Evolutionary conservation across 2,797 vertebrate species (phyloP).

Genomic region (Alosa sapidissima): DNA sequence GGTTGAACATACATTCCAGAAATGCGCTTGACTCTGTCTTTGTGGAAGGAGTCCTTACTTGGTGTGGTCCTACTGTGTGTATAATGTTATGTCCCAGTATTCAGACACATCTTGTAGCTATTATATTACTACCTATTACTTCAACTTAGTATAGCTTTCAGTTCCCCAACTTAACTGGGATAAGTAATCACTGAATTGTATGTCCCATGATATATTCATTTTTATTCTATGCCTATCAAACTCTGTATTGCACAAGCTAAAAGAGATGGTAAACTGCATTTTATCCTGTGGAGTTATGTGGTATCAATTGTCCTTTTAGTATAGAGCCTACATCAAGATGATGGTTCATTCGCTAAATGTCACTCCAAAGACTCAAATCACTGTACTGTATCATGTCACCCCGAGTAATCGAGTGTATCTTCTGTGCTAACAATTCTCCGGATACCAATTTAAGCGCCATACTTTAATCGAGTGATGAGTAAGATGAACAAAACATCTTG

Average conservation of each 20-base stretch:
- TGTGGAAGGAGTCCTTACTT: not conserved
- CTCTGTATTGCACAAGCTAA: constrained; percentile 22
- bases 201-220: constrained; percentile 10
- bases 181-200: not conserved
- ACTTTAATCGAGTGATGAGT: not conserved
- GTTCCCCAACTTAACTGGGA: constrained; percentile 19
- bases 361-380: constrained; percentile 7
- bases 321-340: not conserved
- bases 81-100: not conserved
- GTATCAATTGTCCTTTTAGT: constrained; percentile 18
- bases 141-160: not conserved
- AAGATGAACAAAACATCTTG: not conserved
- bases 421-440: not conserved
- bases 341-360: not conserved
- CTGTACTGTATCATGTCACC: constrained; percentile 13
- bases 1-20: constrained; percentile 11
- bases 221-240: constrained; percentile 19
- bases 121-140: constrained; percentile 14
- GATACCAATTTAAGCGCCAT: not conserved
- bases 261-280: not conserved
- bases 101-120: constrained; percentile 14
- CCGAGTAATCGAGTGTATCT: not conserved
- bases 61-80: not conserved
- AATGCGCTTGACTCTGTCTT: not conserved
- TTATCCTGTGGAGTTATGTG: not conserved